These are phyloP conservation scores for Athripsodes cinereus DNA, from an alignment of 2,888 invertebrate genomes.

Conservation along the genomic window DNA sequence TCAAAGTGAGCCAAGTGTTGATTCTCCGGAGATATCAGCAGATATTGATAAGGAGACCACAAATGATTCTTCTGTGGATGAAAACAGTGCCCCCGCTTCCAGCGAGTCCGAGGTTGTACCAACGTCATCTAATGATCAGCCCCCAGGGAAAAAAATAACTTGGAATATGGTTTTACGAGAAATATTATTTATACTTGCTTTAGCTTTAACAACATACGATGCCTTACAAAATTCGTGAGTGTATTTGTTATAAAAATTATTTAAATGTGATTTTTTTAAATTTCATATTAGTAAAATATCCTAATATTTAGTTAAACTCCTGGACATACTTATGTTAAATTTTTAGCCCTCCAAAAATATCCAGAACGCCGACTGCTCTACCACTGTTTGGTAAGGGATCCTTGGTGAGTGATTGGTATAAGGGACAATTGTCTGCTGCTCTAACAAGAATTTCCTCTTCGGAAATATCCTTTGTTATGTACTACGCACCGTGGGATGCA, in stretches of 20 bases:
- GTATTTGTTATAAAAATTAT: too few relatives aligned
- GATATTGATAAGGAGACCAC: constrained; percentile 15
- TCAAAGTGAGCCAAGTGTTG: constrained; percentile 12
- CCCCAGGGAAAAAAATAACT: constrained; percentile 14
- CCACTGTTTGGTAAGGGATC: constrained; percentile 68
- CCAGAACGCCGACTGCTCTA: constrained; percentile 54
- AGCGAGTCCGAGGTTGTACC: constrained; percentile 9
- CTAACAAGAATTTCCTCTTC: constrained; percentile 54
- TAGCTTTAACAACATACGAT: constrained; percentile 62
- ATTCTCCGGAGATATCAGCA: constrained; percentile 9
- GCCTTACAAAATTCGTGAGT: constrained; percentile 68
- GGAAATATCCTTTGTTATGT: constrained; percentile 84
- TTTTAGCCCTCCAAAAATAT: constrained; percentile 50
- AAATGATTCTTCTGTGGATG: constrained; percentile 15
- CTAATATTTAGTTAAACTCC: background rate
- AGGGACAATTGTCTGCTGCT: constrained; percentile 65
- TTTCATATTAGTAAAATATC: background rate
- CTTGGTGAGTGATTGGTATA: constrained; percentile 69
- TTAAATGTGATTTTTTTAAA: too few relatives aligned
- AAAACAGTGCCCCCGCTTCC: constrained; percentile 13
- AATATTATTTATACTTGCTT: constrained; percentile 55
- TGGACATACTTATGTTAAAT: background rate
- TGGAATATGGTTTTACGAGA: constrained; percentile 57
- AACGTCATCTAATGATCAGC: constrained; percentile 6
- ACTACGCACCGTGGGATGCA: constrained; percentile 94